These are phyloP conservation scores for Neoarius graeffei DNA, from an alignment of 2,113 vertebrate species.

Conservation along the genomic window DNA sequence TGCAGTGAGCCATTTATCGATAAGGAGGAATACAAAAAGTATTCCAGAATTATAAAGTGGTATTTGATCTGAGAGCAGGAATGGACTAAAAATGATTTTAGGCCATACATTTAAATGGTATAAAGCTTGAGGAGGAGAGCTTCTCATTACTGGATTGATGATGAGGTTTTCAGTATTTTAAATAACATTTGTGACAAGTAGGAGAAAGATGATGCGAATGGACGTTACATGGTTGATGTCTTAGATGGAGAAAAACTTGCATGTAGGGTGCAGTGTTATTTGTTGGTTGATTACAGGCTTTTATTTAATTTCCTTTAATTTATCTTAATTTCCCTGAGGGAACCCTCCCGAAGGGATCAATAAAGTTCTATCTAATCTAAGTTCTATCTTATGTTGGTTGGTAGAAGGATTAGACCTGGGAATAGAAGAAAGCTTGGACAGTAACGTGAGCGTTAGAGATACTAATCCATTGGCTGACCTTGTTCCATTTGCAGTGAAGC, in stretches of 20 bases:
- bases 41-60: not conserved
- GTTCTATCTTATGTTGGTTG: not conserved
- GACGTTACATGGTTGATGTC: not conserved
- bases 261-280: not conserved
- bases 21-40: not conserved
- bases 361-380: too few species aligned
- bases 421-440: not conserved
- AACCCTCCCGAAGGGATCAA: too few species aligned
- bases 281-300: not conserved
- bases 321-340: too few species aligned
- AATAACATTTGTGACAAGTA: not conserved
- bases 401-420: not conserved
- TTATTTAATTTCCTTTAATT: not conserved
- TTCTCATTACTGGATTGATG: not conserved
- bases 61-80: not conserved
- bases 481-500: not conserved
- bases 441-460: too few species aligned
- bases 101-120: not conserved
- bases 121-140: not conserved
- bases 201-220: not conserved
- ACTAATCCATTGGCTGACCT: not conserved
- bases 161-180: not conserved
- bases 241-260: not conserved
- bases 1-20: not conserved
- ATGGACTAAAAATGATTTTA: not conserved